Percentiles rank a stretch among this genome's conserved stretches.
These are phyloP conservation scores for Tinea pellionella DNA, from an alignment of 2,888 invertebrate species.

Conservation along the genomic window DNA sequence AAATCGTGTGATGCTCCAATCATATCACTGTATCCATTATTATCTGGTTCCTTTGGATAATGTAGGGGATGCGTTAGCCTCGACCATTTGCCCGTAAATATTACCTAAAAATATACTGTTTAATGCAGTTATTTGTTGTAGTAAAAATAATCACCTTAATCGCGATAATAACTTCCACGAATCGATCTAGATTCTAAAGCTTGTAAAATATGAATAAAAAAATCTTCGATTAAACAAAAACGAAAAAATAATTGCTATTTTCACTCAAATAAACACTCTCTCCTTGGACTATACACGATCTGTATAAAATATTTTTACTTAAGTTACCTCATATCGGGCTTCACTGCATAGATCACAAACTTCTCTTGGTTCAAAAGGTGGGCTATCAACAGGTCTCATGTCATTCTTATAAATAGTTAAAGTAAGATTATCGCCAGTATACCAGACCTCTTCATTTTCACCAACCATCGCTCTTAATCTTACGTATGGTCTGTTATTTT, in stretches of 20 bases:
- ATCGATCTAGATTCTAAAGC: too few species aligned
- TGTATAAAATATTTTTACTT: background rate
- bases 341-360: constrained; percentile 48
- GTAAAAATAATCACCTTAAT: too few species aligned
- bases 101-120: constrained; percentile 27
- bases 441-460: constrained; percentile 53
- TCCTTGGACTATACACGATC: too few species aligned
- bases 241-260: too few species aligned
- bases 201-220: too few species aligned
- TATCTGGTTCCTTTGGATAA: constrained; percentile 51
- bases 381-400: constrained; percentile 36
- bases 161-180: too few species aligned
- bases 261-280: too few species aligned
- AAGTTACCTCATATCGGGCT: constrained; percentile 49
- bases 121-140: background rate
- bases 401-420: constrained; percentile 38
- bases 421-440: constrained; percentile 35
- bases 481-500: constrained; percentile 26
- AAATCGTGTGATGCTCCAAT: constrained; percentile 49
- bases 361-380: constrained; percentile 28
- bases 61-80: constrained; percentile 44
- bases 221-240: too few species aligned
- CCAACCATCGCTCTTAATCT: constrained; percentile 55
- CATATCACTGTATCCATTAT: constrained; percentile 53
- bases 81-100: constrained; percentile 54